Conservation (phyloP, 1,140 invertebrate species). For the Heliconius himera region DNA sequence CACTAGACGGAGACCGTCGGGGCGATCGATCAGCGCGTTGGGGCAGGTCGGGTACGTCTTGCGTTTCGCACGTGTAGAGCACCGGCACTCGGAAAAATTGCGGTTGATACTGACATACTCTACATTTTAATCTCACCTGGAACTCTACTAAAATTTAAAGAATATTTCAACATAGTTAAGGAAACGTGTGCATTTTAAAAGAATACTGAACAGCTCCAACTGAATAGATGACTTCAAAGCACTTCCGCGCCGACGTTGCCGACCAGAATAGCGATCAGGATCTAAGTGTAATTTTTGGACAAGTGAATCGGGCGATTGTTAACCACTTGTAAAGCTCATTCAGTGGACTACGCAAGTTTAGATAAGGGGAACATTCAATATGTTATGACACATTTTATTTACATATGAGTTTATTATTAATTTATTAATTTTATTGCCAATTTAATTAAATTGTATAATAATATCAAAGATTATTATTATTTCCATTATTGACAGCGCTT, state of each 20-base stretch:
- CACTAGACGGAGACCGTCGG: slow-evolving; percentile 54
- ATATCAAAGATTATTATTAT: neutral
- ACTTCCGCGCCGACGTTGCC: slow-evolving; percentile 41
- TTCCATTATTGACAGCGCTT: neutral
- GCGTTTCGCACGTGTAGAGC: slow-evolving; percentile 51
- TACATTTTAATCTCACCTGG: neutral
- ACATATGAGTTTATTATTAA: neutral
- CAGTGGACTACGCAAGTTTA: slow-evolving; percentile 26
- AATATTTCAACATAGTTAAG: neutral
- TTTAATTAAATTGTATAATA: neutral
- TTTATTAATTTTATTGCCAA: neutral
- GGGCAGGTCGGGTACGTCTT: slow-evolving; percentile 62
- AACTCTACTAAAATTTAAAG: no score
- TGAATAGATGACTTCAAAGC: slow-evolving; percentile 39
- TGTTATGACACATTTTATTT: slow-evolving; percentile 16
- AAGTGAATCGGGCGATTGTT: slow-evolving; percentile 49
- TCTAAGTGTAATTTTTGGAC: slow-evolving; percentile 49
- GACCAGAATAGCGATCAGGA: slow-evolving; percentile 44
- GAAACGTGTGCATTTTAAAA: slow-evolving; percentile 28
- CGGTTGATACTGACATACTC: slow-evolving; percentile 13
- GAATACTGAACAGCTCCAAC: slow-evolving; percentile 28
- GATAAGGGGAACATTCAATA: slow-evolving; percentile 19
- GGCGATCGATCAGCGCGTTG: slow-evolving; percentile 65
- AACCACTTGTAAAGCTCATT: slow-evolving; percentile 47
- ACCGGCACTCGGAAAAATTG: slow-evolving; percentile 29